These are phyloP conservation scores for Urocitellus parryii DNA, from an alignment of 2,113 vertebrate species.

Conservation along the genomic window DNA sequence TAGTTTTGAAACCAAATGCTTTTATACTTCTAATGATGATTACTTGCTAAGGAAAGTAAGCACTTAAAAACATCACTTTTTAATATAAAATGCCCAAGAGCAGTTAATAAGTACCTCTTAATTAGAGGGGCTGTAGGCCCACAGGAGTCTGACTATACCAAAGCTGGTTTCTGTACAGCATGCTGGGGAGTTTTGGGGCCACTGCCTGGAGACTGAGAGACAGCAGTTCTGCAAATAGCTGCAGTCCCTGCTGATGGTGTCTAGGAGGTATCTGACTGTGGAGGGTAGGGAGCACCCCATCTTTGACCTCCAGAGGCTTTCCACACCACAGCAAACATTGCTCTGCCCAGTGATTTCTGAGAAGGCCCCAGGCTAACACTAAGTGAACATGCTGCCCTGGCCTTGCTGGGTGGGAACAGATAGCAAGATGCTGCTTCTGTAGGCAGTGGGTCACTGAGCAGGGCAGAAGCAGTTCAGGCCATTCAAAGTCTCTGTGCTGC, in stretches of 20 bases:
- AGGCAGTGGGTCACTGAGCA: neutral
- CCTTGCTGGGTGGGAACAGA: neutral
- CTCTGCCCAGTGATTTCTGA: neutral
- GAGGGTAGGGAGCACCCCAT: fast-evolving
- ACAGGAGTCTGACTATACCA: neutral
- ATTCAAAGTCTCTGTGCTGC: fast-evolving
- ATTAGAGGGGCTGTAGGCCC: fast-evolving
- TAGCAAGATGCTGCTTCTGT: fast-evolving
- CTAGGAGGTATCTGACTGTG: fast-evolving
- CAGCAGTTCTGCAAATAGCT: neutral
- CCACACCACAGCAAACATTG: neutral
- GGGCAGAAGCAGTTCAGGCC: neutral
- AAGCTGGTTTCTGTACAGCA: neutral
- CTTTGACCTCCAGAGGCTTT: neutral
- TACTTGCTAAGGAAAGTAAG: neutral
- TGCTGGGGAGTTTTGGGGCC: neutral
- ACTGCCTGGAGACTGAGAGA: neutral
- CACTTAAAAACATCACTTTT: neutral
- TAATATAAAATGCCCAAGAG: neutral
- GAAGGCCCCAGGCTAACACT: neutral
- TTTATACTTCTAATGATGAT: neutral
- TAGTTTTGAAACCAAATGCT: neutral
- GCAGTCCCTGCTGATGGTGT: fast-evolving
- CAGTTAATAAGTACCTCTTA: neutral
- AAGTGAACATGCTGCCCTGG: neutral